A percentile compares a stretch with the other conserved stretches of the same genome.
Evolutionary conservation across 2,888 invertebrate genomes (phyloP).

Genomic region (Cancer borealis): DNA sequence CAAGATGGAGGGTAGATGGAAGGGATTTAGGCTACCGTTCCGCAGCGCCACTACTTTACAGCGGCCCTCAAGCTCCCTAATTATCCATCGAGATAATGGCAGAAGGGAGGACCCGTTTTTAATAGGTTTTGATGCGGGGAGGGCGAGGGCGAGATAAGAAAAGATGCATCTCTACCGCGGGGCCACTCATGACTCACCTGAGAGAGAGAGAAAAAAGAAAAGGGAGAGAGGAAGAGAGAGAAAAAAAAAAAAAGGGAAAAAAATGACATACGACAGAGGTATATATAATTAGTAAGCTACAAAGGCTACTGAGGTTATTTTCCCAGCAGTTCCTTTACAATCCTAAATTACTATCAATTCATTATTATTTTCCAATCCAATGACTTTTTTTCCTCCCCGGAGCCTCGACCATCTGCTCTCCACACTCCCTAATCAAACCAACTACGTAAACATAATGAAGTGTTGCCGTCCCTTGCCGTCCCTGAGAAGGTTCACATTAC

Average conservation of each 20-base stretch:
- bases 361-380: background rate
- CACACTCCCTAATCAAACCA: background rate
- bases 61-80: background rate
- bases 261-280: background rate
- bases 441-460: background rate
- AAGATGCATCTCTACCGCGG: conserved; percentile 11
- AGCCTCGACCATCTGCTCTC: background rate
- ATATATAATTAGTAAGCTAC: background rate
- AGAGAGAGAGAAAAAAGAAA: background rate
- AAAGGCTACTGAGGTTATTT: background rate
- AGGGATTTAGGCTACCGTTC: background rate
- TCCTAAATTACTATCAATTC: background rate
- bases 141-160: background rate
- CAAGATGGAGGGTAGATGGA: conserved; percentile 3
- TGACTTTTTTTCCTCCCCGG: background rate
- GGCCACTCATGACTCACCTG: background rate
- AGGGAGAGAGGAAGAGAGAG: background rate
- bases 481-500: background rate
- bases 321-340: conserved; percentile 6
- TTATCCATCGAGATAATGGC: conserved; percentile 33
- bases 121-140: background rate
- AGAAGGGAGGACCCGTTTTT: conserved; percentile 24
- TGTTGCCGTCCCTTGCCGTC: background rate
- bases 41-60: background rate
- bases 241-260: background rate